Percentiles rank a stretch among this genome's conserved stretches.
phyloP scores from a whole-genome alignment of 1,140 invertebrate genomes.

The Formica exsecta region DNA sequence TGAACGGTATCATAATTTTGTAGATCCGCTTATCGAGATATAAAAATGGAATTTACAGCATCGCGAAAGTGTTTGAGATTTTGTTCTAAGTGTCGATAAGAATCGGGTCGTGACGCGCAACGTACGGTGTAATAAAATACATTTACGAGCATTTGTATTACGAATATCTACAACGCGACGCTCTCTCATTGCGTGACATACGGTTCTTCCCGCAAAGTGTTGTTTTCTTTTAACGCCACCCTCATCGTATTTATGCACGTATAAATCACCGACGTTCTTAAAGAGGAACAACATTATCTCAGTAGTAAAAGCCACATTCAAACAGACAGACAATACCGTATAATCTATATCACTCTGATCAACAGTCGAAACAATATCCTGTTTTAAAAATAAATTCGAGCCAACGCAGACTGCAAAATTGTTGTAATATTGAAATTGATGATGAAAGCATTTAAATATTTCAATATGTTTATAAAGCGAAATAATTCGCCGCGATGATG shows the following conservation, averaged over 20 bases:
- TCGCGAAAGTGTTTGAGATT: slow-evolving; percentile 41
- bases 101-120: slow-evolving; percentile 39
- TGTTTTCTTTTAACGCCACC: slow-evolving; percentile 1
- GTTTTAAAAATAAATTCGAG: background rate
- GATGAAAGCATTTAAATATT: background rate
- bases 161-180: slow-evolving; percentile 4
- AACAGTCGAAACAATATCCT: background rate
- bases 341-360: background rate
- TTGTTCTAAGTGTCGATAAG: slow-evolving; percentile 48
- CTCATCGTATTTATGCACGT: background rate
- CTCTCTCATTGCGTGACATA: background rate
- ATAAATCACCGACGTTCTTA: background rate
- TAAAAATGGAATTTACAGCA: slow-evolving; percentile 55
- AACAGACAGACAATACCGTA: background rate
- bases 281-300: background rate
- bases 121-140: slow-evolving; percentile 50
- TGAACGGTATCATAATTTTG: slow-evolving; percentile 17
- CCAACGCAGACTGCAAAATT: background rate
- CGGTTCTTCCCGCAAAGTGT: background rate
- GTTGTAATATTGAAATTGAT: no score
- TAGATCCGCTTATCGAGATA: slow-evolving; percentile 33
- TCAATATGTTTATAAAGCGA: background rate
- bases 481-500: background rate
- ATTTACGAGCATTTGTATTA: slow-evolving; percentile 15
- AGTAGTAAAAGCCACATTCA: background rate